Conservation (phyloP, 2,888 invertebrate genomes). For the Lasioglossum pauxillum region DNA sequence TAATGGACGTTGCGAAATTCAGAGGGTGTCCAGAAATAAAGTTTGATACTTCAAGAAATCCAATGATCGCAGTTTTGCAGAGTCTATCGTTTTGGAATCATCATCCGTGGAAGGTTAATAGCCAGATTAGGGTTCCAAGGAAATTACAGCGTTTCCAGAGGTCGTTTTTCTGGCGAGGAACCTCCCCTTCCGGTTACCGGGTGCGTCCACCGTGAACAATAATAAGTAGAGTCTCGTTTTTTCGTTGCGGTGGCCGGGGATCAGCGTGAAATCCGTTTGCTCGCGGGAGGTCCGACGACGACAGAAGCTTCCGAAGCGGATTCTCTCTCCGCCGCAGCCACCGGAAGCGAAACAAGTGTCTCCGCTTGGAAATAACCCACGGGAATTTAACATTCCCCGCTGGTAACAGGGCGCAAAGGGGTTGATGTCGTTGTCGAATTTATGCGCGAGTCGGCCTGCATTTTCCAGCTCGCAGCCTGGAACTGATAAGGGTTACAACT, state of each 20-base stretch:
- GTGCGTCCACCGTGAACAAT: constrained; percentile 37
- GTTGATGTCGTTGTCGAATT: constrained; percentile 75
- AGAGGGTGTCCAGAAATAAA: neutral
- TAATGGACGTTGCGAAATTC: too few relatives aligned
- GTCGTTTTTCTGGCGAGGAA: neutral
- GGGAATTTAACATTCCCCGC: neutral
- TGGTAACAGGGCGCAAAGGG: constrained; percentile 24
- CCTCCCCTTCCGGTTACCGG: constrained; percentile 7
- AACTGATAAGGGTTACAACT: constrained; percentile 22
- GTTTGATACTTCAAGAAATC: neutral
- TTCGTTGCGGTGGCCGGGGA: constrained; percentile 12
- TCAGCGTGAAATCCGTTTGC: constrained; percentile 50
- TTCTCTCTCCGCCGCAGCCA: neutral
- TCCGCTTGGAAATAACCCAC: neutral
- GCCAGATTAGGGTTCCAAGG: neutral
- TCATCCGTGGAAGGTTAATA: neutral
- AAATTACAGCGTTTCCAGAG: neutral
- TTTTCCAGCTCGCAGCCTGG: constrained; percentile 39
- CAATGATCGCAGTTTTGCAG: neutral
- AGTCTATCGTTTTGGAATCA: neutral
- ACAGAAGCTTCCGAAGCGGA: neutral
- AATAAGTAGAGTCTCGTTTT: constrained; percentile 41
- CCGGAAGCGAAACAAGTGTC: neutral
- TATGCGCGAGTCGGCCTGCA: constrained; percentile 66
- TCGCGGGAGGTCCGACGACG: constrained; percentile 35